A percentile compares a stretch with the other conserved stretches of the same genome.
Conservation (phyloP, 2,888 invertebrate genomes). For the Volucella bombylans region DNA sequence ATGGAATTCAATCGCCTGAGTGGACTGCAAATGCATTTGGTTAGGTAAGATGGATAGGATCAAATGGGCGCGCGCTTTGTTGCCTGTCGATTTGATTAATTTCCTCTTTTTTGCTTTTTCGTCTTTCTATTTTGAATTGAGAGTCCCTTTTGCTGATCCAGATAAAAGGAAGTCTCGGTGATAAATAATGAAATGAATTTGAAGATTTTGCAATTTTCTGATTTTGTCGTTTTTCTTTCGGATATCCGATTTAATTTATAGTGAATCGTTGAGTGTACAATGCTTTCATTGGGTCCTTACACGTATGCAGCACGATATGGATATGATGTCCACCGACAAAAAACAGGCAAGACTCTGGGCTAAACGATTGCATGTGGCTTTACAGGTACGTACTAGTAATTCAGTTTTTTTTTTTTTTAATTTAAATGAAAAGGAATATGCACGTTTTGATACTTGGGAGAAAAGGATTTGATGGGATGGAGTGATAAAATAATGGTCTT, state of each 20-base stretch:
- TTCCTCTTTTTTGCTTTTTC: constrained; percentile 39
- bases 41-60: constrained; percentile 86
- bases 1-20: constrained; percentile 97
- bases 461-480: too few species aligned
- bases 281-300: constrained; percentile 93
- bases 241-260: constrained; percentile 79
- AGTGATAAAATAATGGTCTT: too few species aligned
- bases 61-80: constrained; percentile 28
- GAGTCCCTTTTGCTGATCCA: constrained; percentile 20
- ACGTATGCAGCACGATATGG: constrained; percentile 91
- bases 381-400: constrained; percentile 82
- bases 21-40: constrained; percentile 92
- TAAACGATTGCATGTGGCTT: constrained; percentile 91
- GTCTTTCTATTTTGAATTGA: constrained; percentile 29
- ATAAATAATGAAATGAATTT: constrained; percentile 33
- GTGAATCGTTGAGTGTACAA: constrained; percentile 95
- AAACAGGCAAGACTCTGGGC: constrained; percentile 92
- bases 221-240: constrained; percentile 29
- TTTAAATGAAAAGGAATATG: not conserved
- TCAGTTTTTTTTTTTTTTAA: not conserved
- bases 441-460: not conserved
- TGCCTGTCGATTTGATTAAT: constrained; percentile 63
- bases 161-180: constrained; percentile 11
- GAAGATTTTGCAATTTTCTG: constrained; percentile 38
- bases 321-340: constrained; percentile 93